Evolutionary conservation across 2,113 vertebrate species (phyloP).

Genomic region (Phyllopteryx taeniolatus): DNA sequence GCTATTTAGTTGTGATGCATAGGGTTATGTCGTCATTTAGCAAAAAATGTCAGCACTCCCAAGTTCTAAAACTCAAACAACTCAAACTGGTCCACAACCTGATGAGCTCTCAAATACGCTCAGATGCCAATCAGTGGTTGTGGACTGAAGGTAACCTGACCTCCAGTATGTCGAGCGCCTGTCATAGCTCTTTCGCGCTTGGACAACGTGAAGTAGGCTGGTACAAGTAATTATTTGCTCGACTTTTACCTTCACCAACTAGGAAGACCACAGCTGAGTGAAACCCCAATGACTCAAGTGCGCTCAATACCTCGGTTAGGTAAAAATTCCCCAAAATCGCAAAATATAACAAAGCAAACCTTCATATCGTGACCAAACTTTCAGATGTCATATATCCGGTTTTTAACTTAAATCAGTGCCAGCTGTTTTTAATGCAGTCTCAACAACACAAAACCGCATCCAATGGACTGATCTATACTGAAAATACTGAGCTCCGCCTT

Average conservation of each 20-base stretch:
- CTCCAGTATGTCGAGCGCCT: slow-evolving; percentile 45
- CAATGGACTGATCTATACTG: no score
- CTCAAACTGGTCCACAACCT: not conserved
- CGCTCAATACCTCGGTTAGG: slow-evolving; percentile 18
- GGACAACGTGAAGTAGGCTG: slow-evolving; percentile 41
- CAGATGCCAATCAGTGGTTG: slow-evolving; percentile 3
- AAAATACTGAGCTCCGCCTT: no score
- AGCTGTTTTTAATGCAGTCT: not conserved
- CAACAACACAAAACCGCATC: no score
- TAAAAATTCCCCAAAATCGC: slow-evolving; percentile 11
- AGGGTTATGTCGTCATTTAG: not conserved
- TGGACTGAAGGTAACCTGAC: slow-evolving; percentile 46
- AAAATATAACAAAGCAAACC: slow-evolving; percentile 25
- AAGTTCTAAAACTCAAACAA: not conserved
- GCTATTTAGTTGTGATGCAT: not conserved
- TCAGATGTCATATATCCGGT: not conserved
- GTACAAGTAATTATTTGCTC: slow-evolving; percentile 57
- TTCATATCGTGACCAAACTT: not conserved
- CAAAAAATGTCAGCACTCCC: not conserved
- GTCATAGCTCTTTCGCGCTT: slow-evolving; percentile 61
- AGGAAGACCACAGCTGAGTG: slow-evolving; percentile 39
- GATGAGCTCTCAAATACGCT: not conserved
- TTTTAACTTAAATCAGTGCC: not conserved
- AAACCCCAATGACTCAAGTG: slow-evolving; percentile 15
- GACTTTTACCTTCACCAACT: slow-evolving; percentile 54